Base-by-base conservation (phyloP, 2,113 vertebrate species). In the Microtus ochrogaster region DNA sequence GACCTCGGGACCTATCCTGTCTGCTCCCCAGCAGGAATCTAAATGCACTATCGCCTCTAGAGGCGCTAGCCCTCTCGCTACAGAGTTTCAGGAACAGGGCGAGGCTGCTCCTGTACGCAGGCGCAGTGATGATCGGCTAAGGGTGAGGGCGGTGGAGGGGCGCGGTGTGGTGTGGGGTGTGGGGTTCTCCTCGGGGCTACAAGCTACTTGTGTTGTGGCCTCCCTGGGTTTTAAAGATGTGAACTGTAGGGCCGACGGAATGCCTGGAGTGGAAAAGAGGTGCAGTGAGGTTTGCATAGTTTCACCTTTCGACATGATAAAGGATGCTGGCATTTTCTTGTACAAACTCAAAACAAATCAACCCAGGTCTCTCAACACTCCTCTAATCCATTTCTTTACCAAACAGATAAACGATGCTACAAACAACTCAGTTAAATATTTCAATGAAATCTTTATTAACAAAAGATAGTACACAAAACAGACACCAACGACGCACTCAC, bases 381-480 rank as follows among this genome's bases (percentile, higher is more conserved):
- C 55, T 58, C 55, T 58, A 19, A 58, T 19, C 55, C 55, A 58
- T 58, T 58, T 58, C 55, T 58, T 58, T 55, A 55, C 55, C 55
- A 55, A 58, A 17, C 16, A 55, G 52, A 55, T 17, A 58, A 58
- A 58, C 21, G 55, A 19, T 0, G 55, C 55, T 58, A 58, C 55
- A 58, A 58, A 58, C 17, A 58, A 58, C 55, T 58, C 55, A 58
- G 55, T 58, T 58, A 58, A 58, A 58, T 58, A 58, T 58, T 55
- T 55, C 55, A 55, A 55, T 55, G 55, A 58, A 58, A 58, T 58
- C 33, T 98, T 96, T 90, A 96, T 89, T 91, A 83, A 95, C 49
- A 91, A 89, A 89, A 93, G 66, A 90, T 83, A 92, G 72, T 90
- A 91, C 63, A 91, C 26, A 82, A 96, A 96, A 83, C 24, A 94